Evolutionary conservation across 2,113 vertebrate genomes (phyloP), one percentile per base, ranked within the genome.

Genomic region (Leptobrachium ailaonicum): DNA sequence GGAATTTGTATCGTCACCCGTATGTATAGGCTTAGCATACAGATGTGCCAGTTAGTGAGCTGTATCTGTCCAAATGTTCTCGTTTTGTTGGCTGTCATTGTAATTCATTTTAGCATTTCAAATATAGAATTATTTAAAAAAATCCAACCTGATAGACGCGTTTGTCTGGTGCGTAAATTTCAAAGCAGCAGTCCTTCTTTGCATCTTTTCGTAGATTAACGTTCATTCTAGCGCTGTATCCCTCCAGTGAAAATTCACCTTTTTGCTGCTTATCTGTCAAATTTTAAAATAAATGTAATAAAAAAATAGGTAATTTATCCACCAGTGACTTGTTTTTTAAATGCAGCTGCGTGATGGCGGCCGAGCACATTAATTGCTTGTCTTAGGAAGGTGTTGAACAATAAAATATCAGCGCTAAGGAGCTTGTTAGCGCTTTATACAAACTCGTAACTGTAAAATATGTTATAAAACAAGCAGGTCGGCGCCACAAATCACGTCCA

Each of bases 111-210:
- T 91, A 92, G 90, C 90, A 91, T 87, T 89, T 92, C 86, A 91
- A 91, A 83, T 87, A 92, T 85, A 79, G 83, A 63, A 75, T 43
- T 82, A 87, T 83, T 32, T 83, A 85, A 84, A 86, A 89, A 76
- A 85, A 82, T 87, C 87, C 40, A 88, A 98, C 98, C 96, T 98
- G 96, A 94, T 98, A 98, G 88, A 94, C 85, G 77, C 98, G 94
- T 88, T 96, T 99, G 94, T 98, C 96, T 71, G 96, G 92, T 90
- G 98, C 96, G 0, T 90, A 93, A 86, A 99, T 92, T 92, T 99
- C 97, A 89, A 99, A 99, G 92, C 96, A 98, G 86, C 93, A 98
- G 89, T 98, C 97, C 86, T 96, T 98, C 93, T 96, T 98, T 44
- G 87, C 92, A 90, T 98, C 97, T 89, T 95, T 98, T 71, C 98